Conservation (phyloP, 2,888 invertebrate genomes). For the Aporophyla lueneburgensis region DNA sequence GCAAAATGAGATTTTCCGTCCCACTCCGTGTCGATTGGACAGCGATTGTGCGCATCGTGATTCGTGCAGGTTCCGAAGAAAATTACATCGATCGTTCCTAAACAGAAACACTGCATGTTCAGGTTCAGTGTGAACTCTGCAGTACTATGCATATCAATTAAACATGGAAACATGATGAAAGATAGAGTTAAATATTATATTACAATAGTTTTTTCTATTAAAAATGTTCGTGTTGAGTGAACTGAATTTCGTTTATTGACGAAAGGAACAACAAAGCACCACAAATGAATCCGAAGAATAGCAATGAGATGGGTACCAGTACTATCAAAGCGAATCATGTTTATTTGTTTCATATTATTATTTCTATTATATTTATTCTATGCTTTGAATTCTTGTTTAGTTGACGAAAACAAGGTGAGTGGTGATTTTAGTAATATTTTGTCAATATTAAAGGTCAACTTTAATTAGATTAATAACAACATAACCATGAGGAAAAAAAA, state of each 20-base stretch:
- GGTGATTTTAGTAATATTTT: no score
- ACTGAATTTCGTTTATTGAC: slow-evolving; percentile 55
- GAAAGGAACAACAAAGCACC: slow-evolving; percentile 53
- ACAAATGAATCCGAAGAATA: slow-evolving; percentile 82
- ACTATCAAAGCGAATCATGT: slow-evolving; percentile 85
- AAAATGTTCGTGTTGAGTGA: slow-evolving; percentile 24
- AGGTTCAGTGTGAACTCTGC: slow-evolving; percentile 35
- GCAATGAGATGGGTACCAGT: slow-evolving; percentile 87
- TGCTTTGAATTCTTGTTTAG: slow-evolving; percentile 86
- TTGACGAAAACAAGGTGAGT: slow-evolving; percentile 85
- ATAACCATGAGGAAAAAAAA: neutral
- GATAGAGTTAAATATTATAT: neutral
- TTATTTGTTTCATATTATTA: slow-evolving; percentile 86
- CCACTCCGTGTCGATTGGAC: slow-evolving; percentile 52
- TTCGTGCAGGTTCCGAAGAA: slow-evolving; percentile 53
- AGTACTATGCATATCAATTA: slow-evolving; percentile 55
- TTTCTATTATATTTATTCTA: slow-evolving; percentile 88
- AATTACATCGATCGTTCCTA: slow-evolving; percentile 68
- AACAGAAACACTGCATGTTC: slow-evolving; percentile 52
- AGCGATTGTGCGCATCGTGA: slow-evolving; percentile 73
- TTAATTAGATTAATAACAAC: neutral
- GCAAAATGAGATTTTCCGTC: slow-evolving; percentile 63
- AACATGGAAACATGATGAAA: slow-evolving; percentile 28
- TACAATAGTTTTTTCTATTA: slow-evolving; percentile 1
- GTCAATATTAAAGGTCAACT: no score